Evolutionary conservation across 1,140 invertebrate species (phyloP).

Genomic region (Penaeus japonicus): DNA sequence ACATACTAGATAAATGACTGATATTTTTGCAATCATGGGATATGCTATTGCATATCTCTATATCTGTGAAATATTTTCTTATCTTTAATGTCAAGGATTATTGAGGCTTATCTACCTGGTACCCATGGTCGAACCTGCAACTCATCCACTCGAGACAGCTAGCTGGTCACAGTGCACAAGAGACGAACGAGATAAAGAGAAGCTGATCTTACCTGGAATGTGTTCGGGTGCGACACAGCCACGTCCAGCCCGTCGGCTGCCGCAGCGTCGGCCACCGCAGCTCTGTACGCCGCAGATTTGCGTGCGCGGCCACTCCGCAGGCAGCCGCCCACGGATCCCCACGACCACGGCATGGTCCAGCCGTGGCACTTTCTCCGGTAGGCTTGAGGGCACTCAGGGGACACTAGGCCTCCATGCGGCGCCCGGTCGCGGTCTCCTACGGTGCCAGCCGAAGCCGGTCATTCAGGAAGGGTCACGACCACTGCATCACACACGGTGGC

Average conservation of each 20-base stretch:
- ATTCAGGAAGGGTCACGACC: not conserved
- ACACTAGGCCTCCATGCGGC: not conserved
- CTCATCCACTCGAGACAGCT: too few relatives aligned
- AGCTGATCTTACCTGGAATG: slow-evolving; percentile 25
- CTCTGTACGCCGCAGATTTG: slow-evolving; percentile 56
- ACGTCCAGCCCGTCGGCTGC: slow-evolving; percentile 53
- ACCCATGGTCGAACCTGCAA: too few relatives aligned
- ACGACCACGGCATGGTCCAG: slow-evolving; percentile 44
- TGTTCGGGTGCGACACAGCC: slow-evolving; percentile 25
- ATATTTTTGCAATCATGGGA: too few relatives aligned
- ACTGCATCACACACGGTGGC: not conserved
- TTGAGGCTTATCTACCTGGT: too few relatives aligned
- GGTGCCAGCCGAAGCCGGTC: not conserved
- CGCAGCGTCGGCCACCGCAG: slow-evolving; percentile 55
- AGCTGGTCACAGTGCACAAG: too few relatives aligned
- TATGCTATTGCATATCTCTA: too few relatives aligned
- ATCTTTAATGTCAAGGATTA: too few relatives aligned
- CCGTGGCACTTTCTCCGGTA: not conserved
- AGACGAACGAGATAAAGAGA: too few relatives aligned
- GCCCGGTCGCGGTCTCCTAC: not conserved
- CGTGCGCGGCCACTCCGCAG: slow-evolving; percentile 44
- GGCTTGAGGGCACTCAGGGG: slow-evolving; percentile 12
- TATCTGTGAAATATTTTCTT: too few relatives aligned
- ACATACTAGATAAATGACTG: too few relatives aligned
- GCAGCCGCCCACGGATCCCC: slow-evolving; percentile 52